These are phyloP conservation scores for Amazona ochrocephala DNA, from an alignment of 2,797 vertebrate genomes.

Conservation along the genomic window DNA sequence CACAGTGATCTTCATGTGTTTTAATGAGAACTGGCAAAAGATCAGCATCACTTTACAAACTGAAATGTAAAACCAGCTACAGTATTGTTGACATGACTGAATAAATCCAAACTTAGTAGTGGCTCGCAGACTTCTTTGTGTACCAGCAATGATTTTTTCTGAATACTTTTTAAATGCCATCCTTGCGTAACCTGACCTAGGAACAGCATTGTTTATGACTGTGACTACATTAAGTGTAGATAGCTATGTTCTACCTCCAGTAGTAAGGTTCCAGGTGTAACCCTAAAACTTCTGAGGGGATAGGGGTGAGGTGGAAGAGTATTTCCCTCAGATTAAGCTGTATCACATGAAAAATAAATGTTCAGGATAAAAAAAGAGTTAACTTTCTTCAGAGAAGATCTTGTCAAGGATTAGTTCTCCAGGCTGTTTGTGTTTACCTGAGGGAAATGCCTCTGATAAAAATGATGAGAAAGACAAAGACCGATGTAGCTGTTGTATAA, in stretches of 20 bases:
- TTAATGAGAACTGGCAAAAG: background rate
- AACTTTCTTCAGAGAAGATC: background rate
- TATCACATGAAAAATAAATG: background rate
- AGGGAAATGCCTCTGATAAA: background rate
- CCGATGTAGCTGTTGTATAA: background rate
- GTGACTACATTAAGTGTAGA: background rate
- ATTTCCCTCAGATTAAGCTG: background rate
- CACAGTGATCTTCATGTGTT: background rate
- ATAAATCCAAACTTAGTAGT: slow-evolving; percentile 11
- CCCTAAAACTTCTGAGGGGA: background rate
- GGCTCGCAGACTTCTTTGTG: background rate
- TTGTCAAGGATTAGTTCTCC: background rate
- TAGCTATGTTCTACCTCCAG: background rate
- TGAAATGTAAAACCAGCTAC: background rate
- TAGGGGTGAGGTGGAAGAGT: too few species aligned
- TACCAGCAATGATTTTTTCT: background rate
- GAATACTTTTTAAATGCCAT: background rate
- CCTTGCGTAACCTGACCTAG: background rate
- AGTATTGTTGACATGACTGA: background rate
- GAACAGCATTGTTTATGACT: background rate
- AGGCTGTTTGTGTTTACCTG: background rate
- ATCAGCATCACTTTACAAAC: background rate
- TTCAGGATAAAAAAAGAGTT: background rate
- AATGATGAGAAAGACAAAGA: background rate
- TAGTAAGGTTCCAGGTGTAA: background rate